phyloP scores from a whole-genome alignment of 1,140 invertebrate species.

The Coenobita brevimanus region DNA sequence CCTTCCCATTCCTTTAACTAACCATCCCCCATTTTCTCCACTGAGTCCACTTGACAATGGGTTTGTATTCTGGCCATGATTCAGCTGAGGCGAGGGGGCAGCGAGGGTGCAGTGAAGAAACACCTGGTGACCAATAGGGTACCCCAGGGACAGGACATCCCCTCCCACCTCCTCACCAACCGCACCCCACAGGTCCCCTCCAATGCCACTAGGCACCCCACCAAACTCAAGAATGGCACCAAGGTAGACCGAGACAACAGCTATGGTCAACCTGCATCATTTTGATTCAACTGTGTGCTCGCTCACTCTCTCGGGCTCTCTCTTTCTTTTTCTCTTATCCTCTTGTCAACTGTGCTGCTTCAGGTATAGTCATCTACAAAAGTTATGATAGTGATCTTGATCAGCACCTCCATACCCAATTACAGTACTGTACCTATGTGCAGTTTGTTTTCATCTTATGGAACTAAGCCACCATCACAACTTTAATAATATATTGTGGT shows the following conservation, averaged over 20 bases:
- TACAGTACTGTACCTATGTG: too few species aligned
- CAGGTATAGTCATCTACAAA: too few species aligned
- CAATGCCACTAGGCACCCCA: conserved; percentile 4
- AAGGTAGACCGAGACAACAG: conserved; percentile 6
- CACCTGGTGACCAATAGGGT: conserved; percentile 54
- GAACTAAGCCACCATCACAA: too few species aligned
- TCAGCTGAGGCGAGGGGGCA: conserved; percentile 13
- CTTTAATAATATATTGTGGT: too few species aligned
- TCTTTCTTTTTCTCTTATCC: background rate
- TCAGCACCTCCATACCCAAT: background rate
- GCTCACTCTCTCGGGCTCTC: background rate
- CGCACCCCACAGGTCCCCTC: conserved; percentile 47
- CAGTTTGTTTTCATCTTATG: too few species aligned
- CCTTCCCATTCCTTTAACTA: too few species aligned
- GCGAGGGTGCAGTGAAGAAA: conserved; percentile 15
- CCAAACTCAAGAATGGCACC: conserved; percentile 28
- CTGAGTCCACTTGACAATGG: background rate
- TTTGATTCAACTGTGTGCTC: background rate
- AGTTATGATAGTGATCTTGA: too few species aligned
- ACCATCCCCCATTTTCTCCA: background rate
- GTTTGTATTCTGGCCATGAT: background rate
- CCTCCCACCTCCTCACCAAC: conserved; percentile 53
- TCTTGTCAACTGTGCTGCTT: background rate
- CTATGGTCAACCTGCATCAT: too few species aligned
- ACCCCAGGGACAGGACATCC: conserved; percentile 25